Evolutionary conservation across 2,797 vertebrate species (phyloP), one percentile per base, ranked within the genome.

Genomic region (Ispidina picta): DNA sequence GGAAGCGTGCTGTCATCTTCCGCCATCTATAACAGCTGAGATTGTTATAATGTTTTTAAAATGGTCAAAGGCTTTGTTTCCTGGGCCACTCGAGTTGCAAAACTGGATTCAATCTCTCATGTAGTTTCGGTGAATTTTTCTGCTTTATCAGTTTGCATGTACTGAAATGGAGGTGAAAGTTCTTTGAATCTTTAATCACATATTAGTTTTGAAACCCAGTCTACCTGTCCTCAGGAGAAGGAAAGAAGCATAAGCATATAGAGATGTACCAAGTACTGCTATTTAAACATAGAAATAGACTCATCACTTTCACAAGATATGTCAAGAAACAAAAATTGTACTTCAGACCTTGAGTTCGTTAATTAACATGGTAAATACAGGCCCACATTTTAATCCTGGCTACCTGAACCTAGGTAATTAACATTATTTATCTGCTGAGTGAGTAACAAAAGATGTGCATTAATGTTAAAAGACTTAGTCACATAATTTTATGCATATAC

Each of bases 341-440:
- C 62, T 84, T 72, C 65, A 44, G 39, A 86, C 33, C 39, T n/a
- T 25, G 7, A 80, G 43, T 46, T 69, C 19, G 18, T 73, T 72
- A 90, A 92, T 84, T 88, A 65, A 74, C 89, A 59, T 21, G 77
- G 12, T 14, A 88, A 84, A 68, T 54, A 74, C 82, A 76, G 51
- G 21, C 11, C 1, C 15, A 43, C 9, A 11, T 41, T 77, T 84
- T 86, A 80, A 92, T 64, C 46, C 28, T 43, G 33, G 17, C 31
- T 89, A 76, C 71, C 62, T 86, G 52, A 86, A 68, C 2, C 0
- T 12, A 63, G 29, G 23, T 39, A 92, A 94, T 88, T 78, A 89
- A 21, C 9, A 4, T 22, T 9, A 55, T 74, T 86, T 84, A 60
- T 91, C 81, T 91, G 69, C 37, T 79, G 64, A 84, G 0, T 58